Conservation (phyloP, 2,113 vertebrate genomes). For the Syngnathus typhle region DNA sequence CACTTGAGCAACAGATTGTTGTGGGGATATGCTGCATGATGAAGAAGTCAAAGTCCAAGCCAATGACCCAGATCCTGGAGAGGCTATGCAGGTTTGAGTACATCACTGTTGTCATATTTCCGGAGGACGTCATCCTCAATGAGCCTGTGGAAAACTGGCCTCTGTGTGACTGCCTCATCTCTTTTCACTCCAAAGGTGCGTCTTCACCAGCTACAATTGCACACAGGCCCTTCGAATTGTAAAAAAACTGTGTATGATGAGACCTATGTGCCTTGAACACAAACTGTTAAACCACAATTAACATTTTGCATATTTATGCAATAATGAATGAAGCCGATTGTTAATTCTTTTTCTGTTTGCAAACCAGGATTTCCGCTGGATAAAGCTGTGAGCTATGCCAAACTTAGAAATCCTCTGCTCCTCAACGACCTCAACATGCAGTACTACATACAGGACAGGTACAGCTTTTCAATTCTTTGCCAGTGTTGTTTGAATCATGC, state of each 20-base stretch:
- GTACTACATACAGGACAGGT: constrained; percentile 99
- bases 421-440: constrained; percentile 98
- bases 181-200: constrained; percentile 96
- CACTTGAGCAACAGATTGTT: constrained; percentile 88
- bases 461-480: constrained; percentile 2
- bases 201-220: not conserved
- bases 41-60: constrained; percentile 99
- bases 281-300: too few species aligned
- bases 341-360: not conserved
- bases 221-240: not conserved
- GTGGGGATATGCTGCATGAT: constrained; percentile 99
- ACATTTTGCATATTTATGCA: too few species aligned
- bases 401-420: constrained; percentile 89
- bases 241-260: not conserved
- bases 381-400: constrained; percentile 94
- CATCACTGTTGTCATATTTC: constrained; percentile 95
- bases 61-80: constrained; percentile 98
- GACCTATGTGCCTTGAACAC: not conserved
- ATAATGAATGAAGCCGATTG: too few species aligned
- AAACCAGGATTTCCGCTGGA: constrained; percentile 89
- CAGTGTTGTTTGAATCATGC: not conserved
- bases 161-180: constrained; percentile 94
- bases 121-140: constrained; percentile 92
- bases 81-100: constrained; percentile 95
- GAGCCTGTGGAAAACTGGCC: constrained; percentile 96